Base-by-base conservation (phyloP, 2,888 invertebrate genomes). In the Eurois occulta region DNA sequence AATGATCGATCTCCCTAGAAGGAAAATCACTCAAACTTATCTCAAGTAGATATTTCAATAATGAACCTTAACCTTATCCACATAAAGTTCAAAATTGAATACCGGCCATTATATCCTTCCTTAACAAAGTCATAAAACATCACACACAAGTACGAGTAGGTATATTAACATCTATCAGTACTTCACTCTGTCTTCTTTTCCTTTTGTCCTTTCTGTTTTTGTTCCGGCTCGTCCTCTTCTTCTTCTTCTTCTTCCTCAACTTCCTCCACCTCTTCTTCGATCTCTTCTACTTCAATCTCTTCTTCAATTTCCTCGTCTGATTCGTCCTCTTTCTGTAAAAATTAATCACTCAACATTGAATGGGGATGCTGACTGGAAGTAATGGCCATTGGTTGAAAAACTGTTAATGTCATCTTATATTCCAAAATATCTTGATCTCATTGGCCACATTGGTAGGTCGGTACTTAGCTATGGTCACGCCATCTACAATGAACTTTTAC, bases 251-350 rank as follows among this genome's bases (percentile, higher is more conserved):
- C 91, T 48, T 91, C 92, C 72, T 96, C 96, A 82, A 93, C 92
- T 38, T 92, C 93, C 65, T 94, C 94, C 0, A 93, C 91, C 82
- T 96, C 95, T 86, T 94, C 96, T 83, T 94, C 96, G n/a, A 95
- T 93, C 84, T 96, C 96, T 90, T 96, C 95, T 60, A 95, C 91
- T 86, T 96, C 96, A 70, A 95, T 93, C 84, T 95, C 95, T 80
- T 95, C 95, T 70, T 95, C 96, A 7, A 95, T 91, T 85, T 92
- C 94, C 38, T 96, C 96, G 43, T 97, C 96, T n/a, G 95, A 94
- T 41, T 93, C 92, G 65, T 95, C 94, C 62, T 95, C 94, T 70
- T 95, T 95, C 96, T 96, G 92, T 70, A 89, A 87, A 87, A 62
- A 65, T n/a, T 38, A n/a, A 38, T 3, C 16, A n/a, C 3, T 64